Percentiles rank a stretch among this genome's conserved stretches.
phyloP scores from a whole-genome alignment of 2,888 invertebrate genomes.

The Chydorus sphaericus region DNA sequence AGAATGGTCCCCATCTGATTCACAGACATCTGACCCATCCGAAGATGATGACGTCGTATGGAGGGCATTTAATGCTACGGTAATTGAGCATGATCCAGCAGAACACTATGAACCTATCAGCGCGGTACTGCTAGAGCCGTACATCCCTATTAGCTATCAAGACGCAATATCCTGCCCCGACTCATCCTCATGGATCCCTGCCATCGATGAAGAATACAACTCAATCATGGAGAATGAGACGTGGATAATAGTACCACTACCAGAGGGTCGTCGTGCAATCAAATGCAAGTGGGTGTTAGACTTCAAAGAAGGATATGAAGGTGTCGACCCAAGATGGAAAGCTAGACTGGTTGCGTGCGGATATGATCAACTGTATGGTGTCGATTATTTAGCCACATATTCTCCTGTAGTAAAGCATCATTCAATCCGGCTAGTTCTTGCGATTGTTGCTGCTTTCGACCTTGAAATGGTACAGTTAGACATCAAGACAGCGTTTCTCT shows the following conservation, averaged over 20 bases:
- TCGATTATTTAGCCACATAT: conserved; percentile 19
- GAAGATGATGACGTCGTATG: neutral
- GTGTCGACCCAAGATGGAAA: conserved; percentile 6
- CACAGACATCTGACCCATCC: no score
- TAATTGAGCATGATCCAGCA: neutral
- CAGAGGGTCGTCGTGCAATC: neutral
- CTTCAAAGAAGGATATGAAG: neutral
- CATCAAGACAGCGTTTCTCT: conserved; percentile 16
- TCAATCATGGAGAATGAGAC: neutral
- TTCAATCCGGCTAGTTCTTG: conserved; percentile 16
- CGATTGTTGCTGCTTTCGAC: conserved; percentile 13
- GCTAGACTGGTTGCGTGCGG: conserved; percentile 17
- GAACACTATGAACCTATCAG: neutral
- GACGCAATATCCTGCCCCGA: neutral
- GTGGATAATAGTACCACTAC: neutral
- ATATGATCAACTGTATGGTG: conserved; percentile 15
- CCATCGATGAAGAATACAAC: neutral
- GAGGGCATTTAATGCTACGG: neutral
- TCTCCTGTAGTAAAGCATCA: conserved; percentile 16
- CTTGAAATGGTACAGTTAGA: conserved; percentile 18
- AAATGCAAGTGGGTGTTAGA: neutral
- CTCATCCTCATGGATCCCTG: neutral
- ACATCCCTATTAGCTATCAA: neutral
- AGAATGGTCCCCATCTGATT: no score
- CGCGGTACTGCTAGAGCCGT: neutral